phyloP scores from a whole-genome alignment of 2,888 invertebrate species.

The Lumbricus terrestris region DNA sequence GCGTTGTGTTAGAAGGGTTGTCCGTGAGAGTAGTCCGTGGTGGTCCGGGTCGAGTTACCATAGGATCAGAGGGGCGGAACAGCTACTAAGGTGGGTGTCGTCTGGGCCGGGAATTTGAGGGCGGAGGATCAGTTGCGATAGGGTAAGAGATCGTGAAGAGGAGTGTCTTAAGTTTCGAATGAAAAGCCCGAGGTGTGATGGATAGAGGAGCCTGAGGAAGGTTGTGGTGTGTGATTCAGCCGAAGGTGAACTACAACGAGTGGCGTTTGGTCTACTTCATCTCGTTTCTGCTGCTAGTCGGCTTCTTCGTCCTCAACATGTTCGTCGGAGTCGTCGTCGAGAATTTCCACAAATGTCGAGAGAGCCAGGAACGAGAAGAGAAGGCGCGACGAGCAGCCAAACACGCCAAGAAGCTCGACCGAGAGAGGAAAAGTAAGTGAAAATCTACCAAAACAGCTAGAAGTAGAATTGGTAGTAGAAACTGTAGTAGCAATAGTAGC shows the following conservation, averaged over 20 bases:
- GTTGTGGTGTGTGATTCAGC: constrained; percentile 71
- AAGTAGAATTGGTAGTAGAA: background rate
- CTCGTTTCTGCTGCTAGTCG: constrained; percentile 94
- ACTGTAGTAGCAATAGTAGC: background rate
- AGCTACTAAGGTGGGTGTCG: too few relatives aligned
- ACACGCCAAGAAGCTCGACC: constrained; percentile 88
- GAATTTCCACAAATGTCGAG: constrained; percentile 97
- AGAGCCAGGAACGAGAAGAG: constrained; percentile 98
- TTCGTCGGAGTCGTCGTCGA: constrained; percentile 99
- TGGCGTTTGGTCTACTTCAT: constrained; percentile 98
- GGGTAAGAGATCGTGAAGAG: too few relatives aligned
- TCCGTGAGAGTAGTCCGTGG: too few relatives aligned
- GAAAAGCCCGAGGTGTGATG: too few relatives aligned
- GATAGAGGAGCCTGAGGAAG: too few relatives aligned
- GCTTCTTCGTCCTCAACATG: constrained; percentile 99
- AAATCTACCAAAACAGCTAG: background rate
- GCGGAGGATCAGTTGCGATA: too few relatives aligned
- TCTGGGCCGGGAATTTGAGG: too few relatives aligned
- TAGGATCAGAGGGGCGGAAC: too few relatives aligned
- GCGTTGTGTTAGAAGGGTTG: too few relatives aligned
- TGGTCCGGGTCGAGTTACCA: too few relatives aligned
- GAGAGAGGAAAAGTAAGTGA: constrained; percentile 81
- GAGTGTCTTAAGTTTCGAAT: background rate
- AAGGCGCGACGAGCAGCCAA: constrained; percentile 88
- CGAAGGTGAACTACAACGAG: constrained; percentile 95